A percentile compares a stretch with the other conserved stretches of the same genome.
These are phyloP conservation scores for Campylomormyrus tamandua DNA, from an alignment of 2,113 vertebrate species.

Conservation along the genomic window DNA sequence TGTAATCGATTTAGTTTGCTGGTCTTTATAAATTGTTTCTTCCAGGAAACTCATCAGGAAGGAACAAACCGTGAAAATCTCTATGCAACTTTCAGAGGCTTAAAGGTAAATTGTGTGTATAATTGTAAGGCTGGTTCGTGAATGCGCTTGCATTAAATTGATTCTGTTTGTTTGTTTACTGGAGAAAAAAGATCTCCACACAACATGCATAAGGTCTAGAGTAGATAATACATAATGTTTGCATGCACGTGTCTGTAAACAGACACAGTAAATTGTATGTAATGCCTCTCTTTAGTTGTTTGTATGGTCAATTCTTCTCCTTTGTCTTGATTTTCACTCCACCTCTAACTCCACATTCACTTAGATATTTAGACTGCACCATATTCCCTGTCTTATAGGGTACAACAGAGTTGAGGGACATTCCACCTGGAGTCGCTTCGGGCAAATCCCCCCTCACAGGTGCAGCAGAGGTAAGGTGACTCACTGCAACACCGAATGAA, in stretches of 20 bases:
- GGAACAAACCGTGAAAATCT: not conserved
- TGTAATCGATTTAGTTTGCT: not conserved
- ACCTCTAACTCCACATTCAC: not conserved
- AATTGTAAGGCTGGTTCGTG: not conserved
- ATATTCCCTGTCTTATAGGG: conserved; percentile 28
- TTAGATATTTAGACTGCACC: not conserved
- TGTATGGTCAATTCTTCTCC: not conserved
- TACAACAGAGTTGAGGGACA: conserved; percentile 21
- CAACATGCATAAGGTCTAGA: not conserved
- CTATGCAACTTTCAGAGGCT: not conserved
- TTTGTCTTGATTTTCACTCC: not conserved
- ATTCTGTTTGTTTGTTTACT: not conserved
- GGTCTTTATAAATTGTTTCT: not conserved
- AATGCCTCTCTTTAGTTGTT: not conserved
- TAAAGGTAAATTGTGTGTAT: not conserved
- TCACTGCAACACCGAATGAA: not conserved
- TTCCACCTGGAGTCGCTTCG: conserved; percentile 38
- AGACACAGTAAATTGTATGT: not conserved
- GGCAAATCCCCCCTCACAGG: conserved; percentile 47
- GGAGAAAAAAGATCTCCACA: not conserved
- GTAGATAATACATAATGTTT: not conserved
- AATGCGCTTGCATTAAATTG: not conserved
- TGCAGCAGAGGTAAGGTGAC: conserved; percentile 48
- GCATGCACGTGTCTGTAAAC: not conserved
- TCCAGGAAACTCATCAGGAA: not conserved